Conservation (phyloP, 2,797 vertebrate genomes). For the Thalassophryne amazonica region DNA sequence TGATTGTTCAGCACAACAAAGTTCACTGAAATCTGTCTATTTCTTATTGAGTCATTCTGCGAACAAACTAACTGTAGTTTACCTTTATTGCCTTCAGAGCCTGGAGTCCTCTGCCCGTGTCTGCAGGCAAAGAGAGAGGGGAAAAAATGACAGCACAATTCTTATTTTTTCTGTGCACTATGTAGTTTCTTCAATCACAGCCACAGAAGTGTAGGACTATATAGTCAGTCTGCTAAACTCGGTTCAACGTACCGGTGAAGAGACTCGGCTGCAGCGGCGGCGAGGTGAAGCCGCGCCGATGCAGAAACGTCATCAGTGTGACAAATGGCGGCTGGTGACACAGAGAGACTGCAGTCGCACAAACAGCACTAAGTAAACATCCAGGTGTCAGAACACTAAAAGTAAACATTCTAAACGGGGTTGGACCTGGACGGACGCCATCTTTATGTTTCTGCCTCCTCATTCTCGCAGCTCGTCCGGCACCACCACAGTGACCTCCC, state of each 20-base stretch:
- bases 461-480: slow-evolving; percentile 54
- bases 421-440: slow-evolving; percentile 33
- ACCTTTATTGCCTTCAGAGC: slow-evolving; percentile 80
- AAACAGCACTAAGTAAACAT: background rate
- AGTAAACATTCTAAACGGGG: background rate
- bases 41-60: too few relatives aligned
- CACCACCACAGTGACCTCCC: background rate
- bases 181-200: too few relatives aligned
- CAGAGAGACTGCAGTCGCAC: slow-evolving; percentile 72
- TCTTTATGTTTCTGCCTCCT: slow-evolving; percentile 41
- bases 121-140: slow-evolving; percentile 55
- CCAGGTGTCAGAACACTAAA: background rate
- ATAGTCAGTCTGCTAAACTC: too few relatives aligned
- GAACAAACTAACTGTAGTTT: slow-evolving; percentile 10
- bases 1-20: too few relatives aligned
- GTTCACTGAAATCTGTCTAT: too few relatives aligned
- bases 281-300: slow-evolving; percentile 81
- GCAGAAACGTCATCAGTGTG: slow-evolving; percentile 85
- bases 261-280: slow-evolving; percentile 76
- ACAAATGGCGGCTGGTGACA: slow-evolving; percentile 81
- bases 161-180: too few relatives aligned
- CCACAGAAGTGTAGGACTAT: too few relatives aligned
- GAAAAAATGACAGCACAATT: too few relatives aligned
- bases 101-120: slow-evolving; percentile 89
- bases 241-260: slow-evolving; percentile 84